phyloP scores from a whole-genome alignment of 2,113 vertebrate species.

The Pseudois nayaur region DNA sequence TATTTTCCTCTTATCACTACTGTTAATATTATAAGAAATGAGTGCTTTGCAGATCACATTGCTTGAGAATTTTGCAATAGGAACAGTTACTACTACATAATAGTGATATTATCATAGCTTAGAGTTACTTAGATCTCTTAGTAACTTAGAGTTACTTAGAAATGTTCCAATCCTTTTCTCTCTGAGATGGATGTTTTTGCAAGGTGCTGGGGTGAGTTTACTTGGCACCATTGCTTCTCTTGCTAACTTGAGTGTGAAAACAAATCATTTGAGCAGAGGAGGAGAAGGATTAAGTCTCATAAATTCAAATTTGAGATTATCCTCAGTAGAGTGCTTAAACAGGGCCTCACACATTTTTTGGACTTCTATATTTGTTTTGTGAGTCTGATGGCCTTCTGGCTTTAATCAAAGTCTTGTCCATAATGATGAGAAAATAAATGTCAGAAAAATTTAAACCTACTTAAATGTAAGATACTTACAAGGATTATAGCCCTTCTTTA shows the following conservation, averaged over 20 bases:
- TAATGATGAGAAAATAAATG: constrained; percentile 36
- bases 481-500: background rate
- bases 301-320: background rate
- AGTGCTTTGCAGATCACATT: background rate
- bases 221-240: background rate
- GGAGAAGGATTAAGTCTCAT: background rate
- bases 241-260: background rate
- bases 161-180: background rate
- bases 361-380: background rate
- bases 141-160: background rate
- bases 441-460: constrained; percentile 30
- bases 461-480: background rate
- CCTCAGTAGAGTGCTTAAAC: background rate
- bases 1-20: background rate
- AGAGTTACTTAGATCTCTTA: background rate
- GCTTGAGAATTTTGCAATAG: background rate
- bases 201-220: background rate
- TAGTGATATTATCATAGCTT: background rate
- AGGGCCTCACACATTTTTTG: background rate
- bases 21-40: background rate
- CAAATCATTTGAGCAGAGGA: background rate
- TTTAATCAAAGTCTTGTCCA: constrained; percentile 26
- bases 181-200: background rate
- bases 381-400: background rate
- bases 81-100: background rate